phyloP scores from a whole-genome alignment of 2,797 vertebrate species.

The Hyperoplus lanceolatus region DNA sequence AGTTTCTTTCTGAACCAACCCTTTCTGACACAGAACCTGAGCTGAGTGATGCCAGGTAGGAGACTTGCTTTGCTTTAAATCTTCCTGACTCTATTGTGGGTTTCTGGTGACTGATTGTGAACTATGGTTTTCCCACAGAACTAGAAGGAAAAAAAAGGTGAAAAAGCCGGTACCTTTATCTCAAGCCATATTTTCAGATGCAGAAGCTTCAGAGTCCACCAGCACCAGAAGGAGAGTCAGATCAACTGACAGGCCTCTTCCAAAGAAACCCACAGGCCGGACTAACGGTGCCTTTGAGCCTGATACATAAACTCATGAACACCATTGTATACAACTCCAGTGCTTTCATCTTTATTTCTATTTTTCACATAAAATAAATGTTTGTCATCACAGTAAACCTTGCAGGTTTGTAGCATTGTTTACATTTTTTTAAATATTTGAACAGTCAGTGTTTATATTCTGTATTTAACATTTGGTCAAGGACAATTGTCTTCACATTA shows the following conservation, averaged over 20 bases:
- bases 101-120: neutral
- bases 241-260: constrained; percentile 74
- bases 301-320: constrained; percentile 62
- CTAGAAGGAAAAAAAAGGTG: constrained; percentile 86
- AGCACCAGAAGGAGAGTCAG: constrained; percentile 78
- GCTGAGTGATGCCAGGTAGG: constrained; percentile 85
- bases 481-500: neutral
- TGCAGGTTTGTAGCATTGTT: constrained; percentile 16
- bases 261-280: constrained; percentile 77
- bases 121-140: constrained; percentile 57
- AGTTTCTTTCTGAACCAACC: constrained; percentile 82
- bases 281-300: constrained; percentile 84
- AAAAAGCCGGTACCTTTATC: constrained; percentile 72
- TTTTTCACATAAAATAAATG: constrained; percentile 2
- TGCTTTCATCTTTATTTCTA: neutral
- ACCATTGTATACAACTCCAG: neutral
- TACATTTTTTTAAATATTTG: constrained; percentile 17
- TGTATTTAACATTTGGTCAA: neutral
- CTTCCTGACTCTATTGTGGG: neutral
- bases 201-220: constrained; percentile 43
- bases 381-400: constrained; percentile 14
- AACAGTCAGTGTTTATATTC: constrained; percentile 15
- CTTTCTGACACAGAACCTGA: constrained; percentile 85
- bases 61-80: constrained; percentile 17
- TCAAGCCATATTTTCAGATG: constrained; percentile 58